A percentile compares a stretch with the other conserved stretches of the same genome.
Conservation (phyloP, 2,888 invertebrate species). For the Drosophila ezoana region DNA sequence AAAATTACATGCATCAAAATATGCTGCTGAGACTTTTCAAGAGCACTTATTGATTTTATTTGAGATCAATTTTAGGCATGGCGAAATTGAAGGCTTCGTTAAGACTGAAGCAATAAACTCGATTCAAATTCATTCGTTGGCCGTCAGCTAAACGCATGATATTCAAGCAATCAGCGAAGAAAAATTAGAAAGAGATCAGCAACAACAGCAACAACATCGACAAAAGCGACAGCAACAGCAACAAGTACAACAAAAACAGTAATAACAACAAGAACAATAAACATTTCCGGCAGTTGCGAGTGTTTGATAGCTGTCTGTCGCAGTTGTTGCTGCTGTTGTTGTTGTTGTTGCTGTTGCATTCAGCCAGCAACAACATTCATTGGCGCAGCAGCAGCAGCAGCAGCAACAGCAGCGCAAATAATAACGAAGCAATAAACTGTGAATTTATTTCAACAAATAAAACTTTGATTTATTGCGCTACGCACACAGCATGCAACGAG, state of each 20-base stretch:
- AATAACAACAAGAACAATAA: constrained; percentile 46
- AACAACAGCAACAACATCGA: constrained; percentile 2
- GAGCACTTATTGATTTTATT: no score
- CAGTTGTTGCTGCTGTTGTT: constrained; percentile 21
- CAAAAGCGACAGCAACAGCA: constrained; percentile 8
- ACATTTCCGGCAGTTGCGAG: constrained; percentile 66
- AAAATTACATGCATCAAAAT: no score
- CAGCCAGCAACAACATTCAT: constrained; percentile 16
- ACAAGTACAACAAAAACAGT: constrained; percentile 9
- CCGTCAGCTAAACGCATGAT: constrained; percentile 47
- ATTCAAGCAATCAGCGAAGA: constrained; percentile 50
- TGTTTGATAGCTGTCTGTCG: constrained; percentile 73
- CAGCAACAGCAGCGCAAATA: constrained; percentile 61
- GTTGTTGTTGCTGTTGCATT: constrained; percentile 16
- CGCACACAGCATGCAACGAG: constrained; percentile 82
- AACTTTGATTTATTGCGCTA: constrained; percentile 83
- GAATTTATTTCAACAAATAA: constrained; percentile 84
- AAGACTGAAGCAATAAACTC: constrained; percentile 42
- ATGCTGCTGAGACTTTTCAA: no score
- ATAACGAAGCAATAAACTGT: constrained; percentile 83
- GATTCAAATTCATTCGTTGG: constrained; percentile 50
- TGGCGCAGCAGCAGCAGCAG: constrained; percentile 6
- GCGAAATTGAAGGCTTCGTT: constrained; percentile 16
- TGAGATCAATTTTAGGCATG: constrained; percentile 7
- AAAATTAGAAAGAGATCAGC: constrained; percentile 40